Evolutionary conservation across 1,140 invertebrate genomes (phyloP).

Genomic region (Halictus rubicundus): DNA sequence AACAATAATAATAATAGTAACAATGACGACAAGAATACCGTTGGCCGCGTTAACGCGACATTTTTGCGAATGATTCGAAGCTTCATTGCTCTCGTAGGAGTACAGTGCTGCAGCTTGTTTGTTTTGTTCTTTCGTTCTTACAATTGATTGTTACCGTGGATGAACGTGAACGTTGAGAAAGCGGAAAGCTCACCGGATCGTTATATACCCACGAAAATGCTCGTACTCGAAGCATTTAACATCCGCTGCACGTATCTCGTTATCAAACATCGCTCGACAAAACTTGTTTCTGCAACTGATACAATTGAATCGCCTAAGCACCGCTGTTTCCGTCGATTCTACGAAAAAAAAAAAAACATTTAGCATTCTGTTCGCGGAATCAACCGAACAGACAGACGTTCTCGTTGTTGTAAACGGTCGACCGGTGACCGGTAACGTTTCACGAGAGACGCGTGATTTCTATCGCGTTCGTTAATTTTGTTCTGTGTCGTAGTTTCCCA

Average conservation of each 20-base stretch:
- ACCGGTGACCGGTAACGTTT: too few relatives aligned
- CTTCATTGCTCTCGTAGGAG: background rate
- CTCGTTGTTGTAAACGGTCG: background rate
- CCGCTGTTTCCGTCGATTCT: conserved; percentile 11
- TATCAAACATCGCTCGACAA: conserved; percentile 22
- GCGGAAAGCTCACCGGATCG: background rate
- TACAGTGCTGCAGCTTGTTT: background rate
- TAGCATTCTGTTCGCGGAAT: too few relatives aligned
- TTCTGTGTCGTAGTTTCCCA: background rate
- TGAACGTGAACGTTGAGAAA: background rate
- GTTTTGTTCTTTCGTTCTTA: too few relatives aligned
- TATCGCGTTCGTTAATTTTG: background rate
- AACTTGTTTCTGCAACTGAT: conserved; percentile 14
- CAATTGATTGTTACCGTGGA: background rate
- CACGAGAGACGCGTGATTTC: background rate
- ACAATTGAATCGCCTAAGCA: background rate
- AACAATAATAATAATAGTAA: too few relatives aligned
- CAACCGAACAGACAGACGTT: background rate
- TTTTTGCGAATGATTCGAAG: background rate
- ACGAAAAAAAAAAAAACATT: too few relatives aligned
- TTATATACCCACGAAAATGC: background rate
- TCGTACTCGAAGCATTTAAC: background rate
- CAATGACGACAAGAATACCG: too few relatives aligned
- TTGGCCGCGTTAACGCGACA: background rate
- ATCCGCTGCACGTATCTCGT: background rate